Evolutionary conservation across 2,888 invertebrate species (phyloP).

Genomic region (Caenorhabditis sp.): DNA sequence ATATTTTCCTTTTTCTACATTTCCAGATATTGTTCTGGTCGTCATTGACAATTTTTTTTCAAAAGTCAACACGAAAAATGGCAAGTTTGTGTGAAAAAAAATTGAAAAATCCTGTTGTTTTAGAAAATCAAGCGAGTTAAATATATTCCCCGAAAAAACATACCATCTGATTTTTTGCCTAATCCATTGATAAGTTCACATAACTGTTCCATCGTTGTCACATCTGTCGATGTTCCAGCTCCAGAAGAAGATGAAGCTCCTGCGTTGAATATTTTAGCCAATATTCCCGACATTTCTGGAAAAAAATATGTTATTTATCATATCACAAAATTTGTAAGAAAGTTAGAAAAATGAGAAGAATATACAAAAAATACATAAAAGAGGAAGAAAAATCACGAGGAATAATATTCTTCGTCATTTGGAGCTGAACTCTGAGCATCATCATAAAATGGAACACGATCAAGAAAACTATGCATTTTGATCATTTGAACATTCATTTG

Average conservation of each 20-base stretch:
- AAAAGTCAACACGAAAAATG: no score
- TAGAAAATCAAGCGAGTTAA: no score
- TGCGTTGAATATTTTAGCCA: constrained; percentile 31
- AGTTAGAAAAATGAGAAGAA: neutral
- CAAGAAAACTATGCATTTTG: constrained; percentile 34
- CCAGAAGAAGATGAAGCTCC: constrained; percentile 7
- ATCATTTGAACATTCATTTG: constrained; percentile 29
- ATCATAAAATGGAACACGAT: constrained; percentile 39
- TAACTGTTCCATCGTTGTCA: constrained; percentile 29
- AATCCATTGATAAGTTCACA: constrained; percentile 28
- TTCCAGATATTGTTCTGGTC: no score
- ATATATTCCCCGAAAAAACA: no score
- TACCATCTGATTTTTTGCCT: constrained; percentile 11
- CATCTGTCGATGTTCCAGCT: constrained; percentile 3
- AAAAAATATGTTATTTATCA: neutral
- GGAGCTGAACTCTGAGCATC: constrained; percentile 15
- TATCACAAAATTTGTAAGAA: neutral
- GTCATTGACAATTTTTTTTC: no score
- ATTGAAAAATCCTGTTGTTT: no score
- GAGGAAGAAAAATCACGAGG: neutral
- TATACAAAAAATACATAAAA: constrained; percentile 7
- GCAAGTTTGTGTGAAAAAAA: no score
- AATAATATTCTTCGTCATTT: constrained; percentile 28
- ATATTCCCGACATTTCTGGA: constrained; percentile 9
- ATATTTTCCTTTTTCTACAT: no score